Conservation (phyloP, 2,888 invertebrate genomes). For the Conomelus anceps region DNA sequence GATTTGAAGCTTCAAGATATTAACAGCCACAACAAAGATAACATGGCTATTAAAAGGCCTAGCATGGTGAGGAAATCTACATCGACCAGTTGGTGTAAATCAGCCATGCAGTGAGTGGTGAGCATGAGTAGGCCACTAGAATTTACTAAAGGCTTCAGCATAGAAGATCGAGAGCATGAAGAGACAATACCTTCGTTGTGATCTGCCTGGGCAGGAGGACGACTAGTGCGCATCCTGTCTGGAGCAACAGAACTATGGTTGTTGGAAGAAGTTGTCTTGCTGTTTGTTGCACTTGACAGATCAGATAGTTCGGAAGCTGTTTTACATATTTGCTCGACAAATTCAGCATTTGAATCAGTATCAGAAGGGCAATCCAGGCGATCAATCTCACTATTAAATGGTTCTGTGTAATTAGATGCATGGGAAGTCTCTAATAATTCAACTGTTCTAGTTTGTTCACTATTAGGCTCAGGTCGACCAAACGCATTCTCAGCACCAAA, state of each 20-base stretch:
- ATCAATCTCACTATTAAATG: not conserved
- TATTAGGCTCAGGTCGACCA: not conserved
- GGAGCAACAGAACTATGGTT: not conserved
- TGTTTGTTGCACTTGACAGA: not conserved
- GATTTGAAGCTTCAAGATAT: constrained; percentile 22
- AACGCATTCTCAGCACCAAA: not conserved
- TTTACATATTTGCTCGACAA: constrained; percentile 1
- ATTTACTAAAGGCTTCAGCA: constrained; percentile 30
- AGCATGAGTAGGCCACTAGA: constrained; percentile 51
- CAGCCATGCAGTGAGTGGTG: constrained; percentile 68
- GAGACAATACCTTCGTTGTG: not conserved
- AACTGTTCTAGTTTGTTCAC: not conserved
- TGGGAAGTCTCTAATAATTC: not conserved
- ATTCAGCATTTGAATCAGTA: not conserved
- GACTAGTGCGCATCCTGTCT: not conserved
- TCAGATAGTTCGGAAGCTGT: not conserved
- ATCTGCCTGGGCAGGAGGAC: not conserved
- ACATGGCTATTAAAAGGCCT: constrained; percentile 65
- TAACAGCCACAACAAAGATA: constrained; percentile 45
- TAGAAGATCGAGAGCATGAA: not conserved
- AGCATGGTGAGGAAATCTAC: constrained; percentile 67
- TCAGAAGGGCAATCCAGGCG: constrained; percentile 16
- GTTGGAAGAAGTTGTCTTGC: not conserved
- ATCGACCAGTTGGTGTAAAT: constrained; percentile 61
- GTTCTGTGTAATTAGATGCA: not conserved